Percentiles rank a stretch among this genome's conserved stretches.
Evolutionary conservation across 2,113 vertebrate species (phyloP).

Genomic region (Arvicanthis niloticus): DNA sequence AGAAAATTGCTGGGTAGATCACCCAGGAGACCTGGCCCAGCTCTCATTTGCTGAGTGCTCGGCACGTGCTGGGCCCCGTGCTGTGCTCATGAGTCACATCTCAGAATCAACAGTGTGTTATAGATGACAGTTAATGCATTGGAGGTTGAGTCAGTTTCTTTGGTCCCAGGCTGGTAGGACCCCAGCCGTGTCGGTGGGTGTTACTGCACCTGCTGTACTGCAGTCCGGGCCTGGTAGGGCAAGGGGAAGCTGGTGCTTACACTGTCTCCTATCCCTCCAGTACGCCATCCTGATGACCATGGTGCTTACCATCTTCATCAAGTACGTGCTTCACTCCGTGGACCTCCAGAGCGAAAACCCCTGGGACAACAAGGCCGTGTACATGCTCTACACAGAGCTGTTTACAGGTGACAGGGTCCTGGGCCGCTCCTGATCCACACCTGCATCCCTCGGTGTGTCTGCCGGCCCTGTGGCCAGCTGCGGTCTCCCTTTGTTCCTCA

Average conservation of each 20-base stretch:
- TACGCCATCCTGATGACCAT: slow-evolving; percentile 98
- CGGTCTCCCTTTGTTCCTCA: slow-evolving; percentile 71
- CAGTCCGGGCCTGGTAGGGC: background rate
- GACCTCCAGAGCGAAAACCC: slow-evolving; percentile 98
- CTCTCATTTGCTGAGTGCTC: background rate
- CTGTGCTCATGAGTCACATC: background rate
- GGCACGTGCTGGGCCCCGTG: background rate
- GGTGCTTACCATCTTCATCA: slow-evolving; percentile 97
- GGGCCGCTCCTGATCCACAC: background rate
- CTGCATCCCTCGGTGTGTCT: fast-evolving
- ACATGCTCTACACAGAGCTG: slow-evolving; percentile 98
- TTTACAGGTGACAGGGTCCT: slow-evolving; percentile 91
- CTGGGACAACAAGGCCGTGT: slow-evolving; percentile 99
- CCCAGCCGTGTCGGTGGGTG: background rate
- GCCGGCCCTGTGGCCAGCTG: background rate
- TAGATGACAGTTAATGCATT: background rate
- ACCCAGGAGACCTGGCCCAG: background rate
- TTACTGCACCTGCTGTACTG: background rate
- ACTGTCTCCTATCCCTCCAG: slow-evolving; percentile 72
- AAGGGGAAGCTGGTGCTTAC: background rate
- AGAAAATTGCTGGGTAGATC: background rate
- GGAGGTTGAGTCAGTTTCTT: background rate
- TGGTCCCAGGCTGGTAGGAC: background rate
- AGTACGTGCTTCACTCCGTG: slow-evolving; percentile 95
- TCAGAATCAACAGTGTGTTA: background rate